Conservation (phyloP, 2,797 vertebrate genomes). For the Chloroceryle amazona region DNA sequence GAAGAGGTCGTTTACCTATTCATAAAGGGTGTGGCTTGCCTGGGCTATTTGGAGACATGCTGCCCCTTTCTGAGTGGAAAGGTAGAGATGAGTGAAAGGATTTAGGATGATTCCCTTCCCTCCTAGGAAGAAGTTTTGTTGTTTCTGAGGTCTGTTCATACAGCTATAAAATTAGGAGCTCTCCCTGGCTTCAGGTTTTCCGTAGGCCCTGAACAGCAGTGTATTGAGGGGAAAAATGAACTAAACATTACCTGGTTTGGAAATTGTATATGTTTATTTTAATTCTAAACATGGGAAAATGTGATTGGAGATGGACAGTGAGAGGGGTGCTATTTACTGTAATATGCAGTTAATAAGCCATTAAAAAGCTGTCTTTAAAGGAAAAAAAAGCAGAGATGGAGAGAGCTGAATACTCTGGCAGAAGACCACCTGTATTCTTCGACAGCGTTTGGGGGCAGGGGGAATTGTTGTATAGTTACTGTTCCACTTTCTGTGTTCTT, state of each 20-base stretch:
- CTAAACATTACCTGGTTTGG: neutral
- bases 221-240: neutral
- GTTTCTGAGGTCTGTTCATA: neutral
- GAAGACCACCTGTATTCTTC: neutral
- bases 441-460: neutral
- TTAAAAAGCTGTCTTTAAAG: neutral
- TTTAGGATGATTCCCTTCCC: neutral
- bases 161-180: neutral
- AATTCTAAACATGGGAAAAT: neutral
- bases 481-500: neutral
- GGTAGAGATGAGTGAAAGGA: neutral
- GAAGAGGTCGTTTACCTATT: neutral
- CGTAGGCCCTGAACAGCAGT: neutral
- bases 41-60: neutral
- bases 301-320: neutral
- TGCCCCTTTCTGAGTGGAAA: neutral
- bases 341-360: neutral
- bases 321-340: neutral
- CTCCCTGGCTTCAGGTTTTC: neutral
- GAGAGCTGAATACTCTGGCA: neutral
- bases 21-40: neutral
- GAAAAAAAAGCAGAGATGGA: neutral
- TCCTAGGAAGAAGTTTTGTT: neutral
- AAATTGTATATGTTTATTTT: neutral
- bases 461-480: neutral